Percentiles rank a stretch among this genome's conserved stretches.
phyloP scores from a whole-genome alignment of 1,140 invertebrate species.

The Drosophila asahinai region DNA sequence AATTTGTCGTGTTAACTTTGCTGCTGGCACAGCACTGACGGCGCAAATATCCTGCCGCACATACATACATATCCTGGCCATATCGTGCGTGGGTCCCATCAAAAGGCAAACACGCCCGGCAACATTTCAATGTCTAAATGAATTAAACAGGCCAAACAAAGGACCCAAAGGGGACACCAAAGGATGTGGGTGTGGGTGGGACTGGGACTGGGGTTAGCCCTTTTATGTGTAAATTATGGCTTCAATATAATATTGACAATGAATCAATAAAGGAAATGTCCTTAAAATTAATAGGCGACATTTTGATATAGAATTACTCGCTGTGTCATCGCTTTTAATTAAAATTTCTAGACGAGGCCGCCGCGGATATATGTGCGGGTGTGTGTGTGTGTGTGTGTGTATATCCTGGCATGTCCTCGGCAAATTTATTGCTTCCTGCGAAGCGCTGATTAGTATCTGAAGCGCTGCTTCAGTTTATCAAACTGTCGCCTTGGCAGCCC shows the following conservation, averaged over 20 bases:
- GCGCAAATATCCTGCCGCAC: neutral
- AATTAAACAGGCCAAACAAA: slow-evolving; percentile 59
- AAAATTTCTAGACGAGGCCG: slow-evolving; percentile 81
- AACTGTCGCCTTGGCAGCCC: slow-evolving; percentile 68
- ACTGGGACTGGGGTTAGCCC: slow-evolving; percentile 36
- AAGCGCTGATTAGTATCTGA: slow-evolving; percentile 76
- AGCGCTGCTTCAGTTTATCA: slow-evolving; percentile 75
- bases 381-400: slow-evolving; percentile 16
- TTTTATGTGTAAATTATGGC: slow-evolving; percentile 83
- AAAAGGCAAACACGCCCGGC: slow-evolving; percentile 70
- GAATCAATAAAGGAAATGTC: slow-evolving; percentile 84
- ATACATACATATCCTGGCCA: slow-evolving; percentile 6
- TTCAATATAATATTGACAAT: slow-evolving; percentile 84
- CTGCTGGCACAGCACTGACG: neutral
- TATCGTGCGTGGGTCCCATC: slow-evolving; percentile 63
- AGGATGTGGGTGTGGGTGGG: slow-evolving; percentile 7
- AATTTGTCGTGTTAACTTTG: neutral
- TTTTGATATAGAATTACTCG: slow-evolving; percentile 84
- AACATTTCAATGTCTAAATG: slow-evolving; percentile 67
- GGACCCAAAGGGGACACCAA: slow-evolving; percentile 5
- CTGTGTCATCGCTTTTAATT: slow-evolving; percentile 85
- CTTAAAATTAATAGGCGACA: slow-evolving; percentile 84
- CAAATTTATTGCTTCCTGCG: slow-evolving; percentile 78
- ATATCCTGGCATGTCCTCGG: slow-evolving; percentile 59
- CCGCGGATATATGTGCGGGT: neutral